These are phyloP conservation scores for Odontothrips loti DNA, from an alignment of 2,888 invertebrate species.

Conservation along the genomic window DNA sequence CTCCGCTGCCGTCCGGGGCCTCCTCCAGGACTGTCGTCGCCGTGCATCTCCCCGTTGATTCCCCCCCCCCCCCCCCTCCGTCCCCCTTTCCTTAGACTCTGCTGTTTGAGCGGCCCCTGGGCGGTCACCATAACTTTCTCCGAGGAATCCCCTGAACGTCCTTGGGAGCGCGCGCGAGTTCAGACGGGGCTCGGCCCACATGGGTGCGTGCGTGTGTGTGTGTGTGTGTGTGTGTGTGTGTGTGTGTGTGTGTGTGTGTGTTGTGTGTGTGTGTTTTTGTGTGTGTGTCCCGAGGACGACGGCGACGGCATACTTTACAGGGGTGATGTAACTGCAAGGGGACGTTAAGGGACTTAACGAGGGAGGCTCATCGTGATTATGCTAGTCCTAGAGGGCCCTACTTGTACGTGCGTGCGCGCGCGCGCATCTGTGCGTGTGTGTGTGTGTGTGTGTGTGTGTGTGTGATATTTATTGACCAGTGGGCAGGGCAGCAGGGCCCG, in stretches of 20 bases:
- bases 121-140: constrained; percentile 26
- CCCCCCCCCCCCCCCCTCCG: neutral
- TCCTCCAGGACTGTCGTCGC: too few species aligned
- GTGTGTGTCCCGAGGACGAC: neutral
- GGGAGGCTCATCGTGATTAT: too few species aligned
- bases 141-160: neutral
- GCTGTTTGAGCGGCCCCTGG: neutral
- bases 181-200: too few species aligned
- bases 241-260: neutral
- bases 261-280: neutral
- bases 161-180: neutral
- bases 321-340: neutral
- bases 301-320: neutral
- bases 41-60: too few species aligned
- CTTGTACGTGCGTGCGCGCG: too few species aligned
- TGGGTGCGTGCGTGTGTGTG: neutral
- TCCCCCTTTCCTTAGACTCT: neutral
- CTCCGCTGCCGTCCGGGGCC: too few species aligned
- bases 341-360: too few species aligned
- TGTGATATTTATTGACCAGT: too few species aligned
- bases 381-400: too few species aligned
- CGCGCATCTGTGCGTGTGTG: too few species aligned
- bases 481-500: too few species aligned
- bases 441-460: too few species aligned
- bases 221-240: neutral